These are phyloP conservation scores for Melipona quadrifasciata DNA, from an alignment of 1,140 invertebrate species.

Conservation along the genomic window DNA sequence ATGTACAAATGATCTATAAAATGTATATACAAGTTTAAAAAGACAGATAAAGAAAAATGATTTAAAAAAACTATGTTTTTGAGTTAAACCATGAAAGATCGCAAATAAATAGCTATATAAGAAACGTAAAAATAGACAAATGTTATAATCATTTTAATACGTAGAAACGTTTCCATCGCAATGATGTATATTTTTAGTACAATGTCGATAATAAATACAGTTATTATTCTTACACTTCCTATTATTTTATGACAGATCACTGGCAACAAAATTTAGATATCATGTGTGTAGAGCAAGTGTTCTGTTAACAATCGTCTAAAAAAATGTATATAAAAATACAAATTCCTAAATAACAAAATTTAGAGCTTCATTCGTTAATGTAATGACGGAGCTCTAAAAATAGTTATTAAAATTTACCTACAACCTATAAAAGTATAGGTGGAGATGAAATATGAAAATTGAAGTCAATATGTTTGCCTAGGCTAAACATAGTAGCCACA, in stretches of 20 bases:
- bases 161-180: constrained; percentile 61
- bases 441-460: constrained; percentile 45
- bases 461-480: constrained; percentile 48
- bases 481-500: constrained; percentile 52
- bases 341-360: constrained; percentile 65
- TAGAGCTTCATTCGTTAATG: constrained; percentile 58
- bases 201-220: constrained; percentile 69
- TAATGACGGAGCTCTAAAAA: constrained; percentile 66
- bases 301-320: constrained; percentile 63
- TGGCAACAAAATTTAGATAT: constrained; percentile 63
- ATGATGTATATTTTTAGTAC: constrained; percentile 57
- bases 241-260: constrained; percentile 61
- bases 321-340: constrained; percentile 69
- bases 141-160: constrained; percentile 54
- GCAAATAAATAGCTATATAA: constrained; percentile 63
- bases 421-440: constrained; percentile 54
- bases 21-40: constrained; percentile 1
- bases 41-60: neutral
- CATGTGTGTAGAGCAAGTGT: constrained; percentile 51
- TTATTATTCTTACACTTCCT: constrained; percentile 63
- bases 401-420: constrained; percentile 68
- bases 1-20: neutral
- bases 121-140: constrained; percentile 51
- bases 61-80: neutral
- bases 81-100: constrained; percentile 2